These are phyloP conservation scores for Nemurella pictetii DNA, from an alignment of 2,888 invertebrate genomes.

Conservation along the genomic window DNA sequence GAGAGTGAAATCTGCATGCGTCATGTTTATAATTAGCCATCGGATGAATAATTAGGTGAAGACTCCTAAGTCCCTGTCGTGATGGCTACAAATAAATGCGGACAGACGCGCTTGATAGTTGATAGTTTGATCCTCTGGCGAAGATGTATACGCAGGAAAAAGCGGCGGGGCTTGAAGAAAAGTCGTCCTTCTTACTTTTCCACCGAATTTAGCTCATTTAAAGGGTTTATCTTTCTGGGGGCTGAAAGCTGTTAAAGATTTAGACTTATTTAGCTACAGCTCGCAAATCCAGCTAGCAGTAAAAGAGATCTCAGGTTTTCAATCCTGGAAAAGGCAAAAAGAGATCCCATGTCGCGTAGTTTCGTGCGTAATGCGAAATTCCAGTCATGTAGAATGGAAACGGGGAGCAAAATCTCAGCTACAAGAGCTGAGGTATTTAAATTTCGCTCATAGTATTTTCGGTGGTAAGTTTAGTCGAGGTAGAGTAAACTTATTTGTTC, in stretches of 20 bases:
- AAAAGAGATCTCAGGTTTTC: neutral
- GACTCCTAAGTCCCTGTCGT: neutral
- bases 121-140: too few species aligned
- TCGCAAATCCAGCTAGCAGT: neutral
- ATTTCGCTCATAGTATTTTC: neutral
- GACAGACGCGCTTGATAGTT: too few species aligned
- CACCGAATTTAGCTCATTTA: neutral
- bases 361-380: neutral
- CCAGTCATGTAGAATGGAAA: neutral
- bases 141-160: too few species aligned
- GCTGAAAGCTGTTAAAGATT: neutral
- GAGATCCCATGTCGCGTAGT: neutral
- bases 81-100: neutral
- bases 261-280: neutral
- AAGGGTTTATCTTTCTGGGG: neutral
- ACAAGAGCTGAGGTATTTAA: neutral
- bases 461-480: neutral
- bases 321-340: neutral
- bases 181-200: neutral
- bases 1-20: neutral
- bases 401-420: neutral
- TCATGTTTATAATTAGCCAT: neutral
- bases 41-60: neutral
- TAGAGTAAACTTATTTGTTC: neutral
- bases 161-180: neutral